A percentile compares a stretch with the other conserved stretches of the same genome.
phyloP scores from a whole-genome alignment of 92 coral and sea anemone species.

The Epizoanthus stellaris region DNA sequence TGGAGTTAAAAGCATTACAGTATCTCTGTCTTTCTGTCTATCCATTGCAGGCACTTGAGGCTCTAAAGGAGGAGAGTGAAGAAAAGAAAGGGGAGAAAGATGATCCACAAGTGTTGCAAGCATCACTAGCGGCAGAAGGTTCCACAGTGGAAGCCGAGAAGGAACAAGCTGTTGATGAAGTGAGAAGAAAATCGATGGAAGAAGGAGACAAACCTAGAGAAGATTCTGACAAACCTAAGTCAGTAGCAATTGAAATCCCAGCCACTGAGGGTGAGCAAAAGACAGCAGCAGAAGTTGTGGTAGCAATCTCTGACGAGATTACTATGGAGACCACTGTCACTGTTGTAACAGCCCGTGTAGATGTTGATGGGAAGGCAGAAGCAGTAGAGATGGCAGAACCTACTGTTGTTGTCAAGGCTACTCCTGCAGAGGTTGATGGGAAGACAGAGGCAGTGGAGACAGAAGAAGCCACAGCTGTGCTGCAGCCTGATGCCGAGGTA shows the following conservation, averaged over 20 bases:
- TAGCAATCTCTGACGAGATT: constrained; percentile 25
- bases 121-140: constrained; percentile 5
- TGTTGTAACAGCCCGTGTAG: constrained; percentile 23
- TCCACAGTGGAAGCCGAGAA: background rate
- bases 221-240: constrained; percentile 28
- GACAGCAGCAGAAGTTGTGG: constrained; percentile 50
- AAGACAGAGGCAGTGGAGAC: constrained; percentile 48
- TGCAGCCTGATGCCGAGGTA: constrained; percentile 15
- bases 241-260: constrained; percentile 57
- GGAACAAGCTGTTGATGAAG: background rate
- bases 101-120: background rate
- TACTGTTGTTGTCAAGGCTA: constrained; percentile 14
- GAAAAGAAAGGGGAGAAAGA: background rate
- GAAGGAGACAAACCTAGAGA: background rate
- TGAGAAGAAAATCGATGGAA: background rate
- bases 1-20: no score
- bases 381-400: constrained; percentile 12
- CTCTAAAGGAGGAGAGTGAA: constrained; percentile 13
- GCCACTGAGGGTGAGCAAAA: constrained; percentile 52
- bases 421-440: constrained; percentile 24
- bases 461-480: background rate
- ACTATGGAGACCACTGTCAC: constrained; percentile 1
- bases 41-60: constrained; percentile 3
- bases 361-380: constrained; percentile 35
- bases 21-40: no score